phyloP scores from a whole-genome alignment of 1,140 invertebrate genomes.

The Calliphora vicina region DNA sequence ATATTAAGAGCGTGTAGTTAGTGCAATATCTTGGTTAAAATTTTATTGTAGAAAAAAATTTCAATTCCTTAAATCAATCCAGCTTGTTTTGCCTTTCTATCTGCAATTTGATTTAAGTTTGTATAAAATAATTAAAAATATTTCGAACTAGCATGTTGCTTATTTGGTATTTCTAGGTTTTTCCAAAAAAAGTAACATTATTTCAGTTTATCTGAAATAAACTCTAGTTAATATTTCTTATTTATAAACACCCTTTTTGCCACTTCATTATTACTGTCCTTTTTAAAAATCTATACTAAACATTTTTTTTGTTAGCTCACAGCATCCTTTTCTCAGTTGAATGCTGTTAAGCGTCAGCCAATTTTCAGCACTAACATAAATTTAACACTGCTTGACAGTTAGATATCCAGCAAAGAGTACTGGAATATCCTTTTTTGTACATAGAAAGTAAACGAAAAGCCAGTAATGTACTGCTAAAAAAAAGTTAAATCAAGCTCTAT shows the following conservation, averaged over 20 bases:
- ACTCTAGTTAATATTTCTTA: no score
- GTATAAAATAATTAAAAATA: no score
- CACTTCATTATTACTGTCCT: background rate
- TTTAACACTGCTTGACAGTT: conserved; percentile 25
- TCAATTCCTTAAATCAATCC: no score
- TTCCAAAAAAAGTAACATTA: no score
- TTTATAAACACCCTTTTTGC: background rate
- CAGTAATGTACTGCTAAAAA: background rate
- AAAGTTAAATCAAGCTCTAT: conserved; percentile 3
- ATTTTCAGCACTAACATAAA: conserved; percentile 29
- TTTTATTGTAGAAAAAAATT: no score
- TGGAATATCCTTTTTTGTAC: background rate
- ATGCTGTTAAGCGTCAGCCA: conserved; percentile 18
- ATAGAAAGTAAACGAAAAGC: background rate
- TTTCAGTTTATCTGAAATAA: no score
- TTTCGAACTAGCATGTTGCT: no score
- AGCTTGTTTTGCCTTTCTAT: no score
- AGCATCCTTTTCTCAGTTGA: background rate
- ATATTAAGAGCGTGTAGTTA: no score
- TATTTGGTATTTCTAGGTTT: no score
- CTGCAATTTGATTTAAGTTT: no score
- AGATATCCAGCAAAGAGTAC: conserved; percentile 3
- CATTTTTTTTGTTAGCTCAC: background rate
- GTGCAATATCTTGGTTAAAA: no score
- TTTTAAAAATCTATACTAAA: background rate